These are phyloP conservation scores for Aricia agestis DNA, from an alignment of 1,140 invertebrate genomes.

Conservation along the genomic window DNA sequence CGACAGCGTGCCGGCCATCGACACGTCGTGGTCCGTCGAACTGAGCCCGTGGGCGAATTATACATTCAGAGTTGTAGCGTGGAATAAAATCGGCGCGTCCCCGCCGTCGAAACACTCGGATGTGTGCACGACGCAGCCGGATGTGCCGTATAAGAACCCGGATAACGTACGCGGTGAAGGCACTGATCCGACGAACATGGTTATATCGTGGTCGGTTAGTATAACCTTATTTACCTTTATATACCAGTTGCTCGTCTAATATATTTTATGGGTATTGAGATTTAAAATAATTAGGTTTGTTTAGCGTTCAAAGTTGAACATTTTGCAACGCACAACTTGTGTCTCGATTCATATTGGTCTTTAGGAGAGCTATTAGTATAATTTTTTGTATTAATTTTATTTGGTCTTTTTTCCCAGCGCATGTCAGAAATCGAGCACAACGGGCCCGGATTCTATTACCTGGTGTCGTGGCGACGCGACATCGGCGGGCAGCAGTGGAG, in stretches of 20 bases:
- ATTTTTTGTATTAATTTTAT: too few relatives aligned
- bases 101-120: slow-evolving; percentile 87
- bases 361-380: too few relatives aligned
- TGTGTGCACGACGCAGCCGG: slow-evolving; percentile 90
- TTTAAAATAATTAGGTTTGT: too few relatives aligned
- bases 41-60: slow-evolving; percentile 97
- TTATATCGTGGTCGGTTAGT: slow-evolving; percentile 95
- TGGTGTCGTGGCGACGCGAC: slow-evolving; percentile 90
- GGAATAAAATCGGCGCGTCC: slow-evolving; percentile 95
- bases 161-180: slow-evolving; percentile 95
- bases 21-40: slow-evolving; percentile 83
- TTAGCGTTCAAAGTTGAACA: too few relatives aligned
- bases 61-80: slow-evolving; percentile 95
- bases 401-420: slow-evolving; percentile 73
- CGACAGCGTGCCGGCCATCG: slow-evolving; percentile 87
- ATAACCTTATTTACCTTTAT: neutral
- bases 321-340: too few relatives aligned
- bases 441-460: slow-evolving; percentile 94
- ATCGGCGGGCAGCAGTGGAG: slow-evolving; percentile 85
- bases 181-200: slow-evolving; percentile 90
- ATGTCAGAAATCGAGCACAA: slow-evolving; percentile 99
- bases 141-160: slow-evolving; percentile 95
- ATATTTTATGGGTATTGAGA: too few relatives aligned
- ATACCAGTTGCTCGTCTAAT: too few relatives aligned
- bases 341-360: too few relatives aligned